Evolutionary conservation across 2,888 invertebrate species (phyloP).

Genomic region (Macropis europaea): DNA sequence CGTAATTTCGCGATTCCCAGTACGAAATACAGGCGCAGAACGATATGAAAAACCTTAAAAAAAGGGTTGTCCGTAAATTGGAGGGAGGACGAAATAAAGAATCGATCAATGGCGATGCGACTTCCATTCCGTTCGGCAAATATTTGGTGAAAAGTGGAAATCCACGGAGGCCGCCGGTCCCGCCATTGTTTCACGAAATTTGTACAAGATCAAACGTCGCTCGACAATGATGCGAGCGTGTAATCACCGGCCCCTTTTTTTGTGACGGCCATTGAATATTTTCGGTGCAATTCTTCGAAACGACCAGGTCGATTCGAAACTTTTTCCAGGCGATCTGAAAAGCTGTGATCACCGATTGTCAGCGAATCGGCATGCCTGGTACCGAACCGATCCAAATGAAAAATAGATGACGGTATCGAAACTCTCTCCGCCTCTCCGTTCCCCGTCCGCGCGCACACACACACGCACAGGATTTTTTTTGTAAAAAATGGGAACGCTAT

Average conservation of each 20-base stretch:
- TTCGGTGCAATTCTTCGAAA: conserved; percentile 57
- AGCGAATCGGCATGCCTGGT: conserved; percentile 25
- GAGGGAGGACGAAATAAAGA: conserved; percentile 39
- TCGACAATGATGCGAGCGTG: conserved; percentile 54
- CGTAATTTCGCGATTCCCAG: background rate
- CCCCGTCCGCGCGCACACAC: conserved; percentile 2
- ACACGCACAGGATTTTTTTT: no score
- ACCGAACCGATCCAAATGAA: conserved; percentile 42
- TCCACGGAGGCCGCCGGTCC: conserved; percentile 34
- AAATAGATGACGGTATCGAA: conserved; percentile 55
- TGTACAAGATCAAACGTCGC: conserved; percentile 57
- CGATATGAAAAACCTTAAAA: conserved; percentile 20
- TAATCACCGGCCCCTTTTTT: conserved; percentile 46
- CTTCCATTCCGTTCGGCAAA: conserved; percentile 62
- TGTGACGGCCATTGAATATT: conserved; percentile 49
- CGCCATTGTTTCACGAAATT: conserved; percentile 62
- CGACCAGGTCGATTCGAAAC: conserved; percentile 42
- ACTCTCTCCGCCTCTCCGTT: background rate
- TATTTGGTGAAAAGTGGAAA: conserved; percentile 64
- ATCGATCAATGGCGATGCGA: conserved; percentile 48
- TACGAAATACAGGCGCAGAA: background rate
- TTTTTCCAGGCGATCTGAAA: conserved; percentile 57
- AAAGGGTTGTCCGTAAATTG: conserved; percentile 2
- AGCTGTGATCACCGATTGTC: conserved; percentile 49
- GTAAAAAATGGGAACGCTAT: conserved; percentile 44